Evolutionary conservation across 2,113 vertebrate genomes (phyloP), one percentile per base, ranked within the genome.

Genomic region (Trichomycterus rosablanca): DNA sequence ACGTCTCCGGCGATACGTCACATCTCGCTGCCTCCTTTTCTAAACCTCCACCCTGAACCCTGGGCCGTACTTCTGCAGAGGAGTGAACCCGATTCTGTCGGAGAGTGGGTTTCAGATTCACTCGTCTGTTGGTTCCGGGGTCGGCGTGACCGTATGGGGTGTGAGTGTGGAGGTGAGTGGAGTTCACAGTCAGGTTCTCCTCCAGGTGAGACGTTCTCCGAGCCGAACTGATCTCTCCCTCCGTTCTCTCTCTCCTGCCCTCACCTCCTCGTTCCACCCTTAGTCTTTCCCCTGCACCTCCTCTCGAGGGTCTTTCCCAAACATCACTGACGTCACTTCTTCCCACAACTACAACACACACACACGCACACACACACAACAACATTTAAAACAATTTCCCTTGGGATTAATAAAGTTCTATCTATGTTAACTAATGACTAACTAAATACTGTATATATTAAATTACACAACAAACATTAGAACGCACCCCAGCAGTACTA

Each of bases 281-380:
- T 15, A 18, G 3, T 23, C 26, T 26, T 19, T n/a, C 32, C 42
- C 46, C 22, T 15, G 11, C 5, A 23, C 46, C 19, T 22, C 7
- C 44, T 32, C 5, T 24, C 35, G 4, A 15, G 23, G 63, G 46
- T 8, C 53, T 59, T 39, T 43, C 42, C 67, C 72, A 74, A 26
- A 63, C 15, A 32, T n/a, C 32, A 51, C 22, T 49, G 22, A 43
- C 28, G 28, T 57, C 69, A 65, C 60, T 59, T 10, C 23, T 32
- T 28, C 51, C 50, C 23, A 57, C 11, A 15, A 26, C 53, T 65
- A 6, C 8, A 35, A 53, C 55, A 45, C 44, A 57, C 11, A 61
- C 35, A 60, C 28, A 67, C 52, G 50, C 40, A 28, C 20, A 22
- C 22, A 49, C 52, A 30, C 52, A 66, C 63, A 50, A n/a, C n/a